Base-by-base conservation (phyloP, 2,888 invertebrate species). In the Lepidocyrtinus sp. region DNA sequence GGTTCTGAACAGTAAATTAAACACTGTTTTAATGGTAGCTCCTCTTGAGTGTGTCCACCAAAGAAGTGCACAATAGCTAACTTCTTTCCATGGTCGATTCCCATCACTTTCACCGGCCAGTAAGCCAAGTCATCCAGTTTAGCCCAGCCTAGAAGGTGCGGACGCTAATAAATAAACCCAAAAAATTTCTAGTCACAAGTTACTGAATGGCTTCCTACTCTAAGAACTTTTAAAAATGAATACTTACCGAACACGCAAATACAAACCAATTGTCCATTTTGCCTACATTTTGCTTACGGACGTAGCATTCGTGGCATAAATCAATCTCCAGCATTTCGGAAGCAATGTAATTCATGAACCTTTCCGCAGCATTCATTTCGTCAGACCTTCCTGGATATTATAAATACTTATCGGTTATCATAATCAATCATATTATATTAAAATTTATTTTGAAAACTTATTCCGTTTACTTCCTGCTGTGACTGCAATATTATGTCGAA, bases 71-170 rank as follows among this genome's bases (percentile, higher is more conserved):
- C 96, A 89, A 97, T 96, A 0, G 96, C 95, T 3, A 71, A 1
- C 17, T 46, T 61, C 7, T 91, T 89, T n/a, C 89, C 88, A 22
- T 90, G 89, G 75, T 92, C 92, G 7, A 91, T 88, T 0, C 92
- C 91, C 94, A 96, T 94, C 0, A 93, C 94, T 89, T 98, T 98
- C 0, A 97, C 98, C 0, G 98, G 98, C 98, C 98, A 98, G 89
- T 94, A 97, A 0, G 98, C 98, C 87, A 97, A 98, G 12, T 96
- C 97, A 90, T 97, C 96, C 12, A 98, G 90, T 88, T 97, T 97
- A 0, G 98, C 98, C 98, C 98, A 98, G 0, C 98, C 93, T 75
- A 98, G 89, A n/a, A 95, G 90, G 90, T 98, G 97, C 0, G 97
- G 97, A 77, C 92, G 93, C 19, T 79, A 12, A 1, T 9, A 19